Conservation (phyloP, 1,140 invertebrate genomes). For the Papilio helenus region DNA sequence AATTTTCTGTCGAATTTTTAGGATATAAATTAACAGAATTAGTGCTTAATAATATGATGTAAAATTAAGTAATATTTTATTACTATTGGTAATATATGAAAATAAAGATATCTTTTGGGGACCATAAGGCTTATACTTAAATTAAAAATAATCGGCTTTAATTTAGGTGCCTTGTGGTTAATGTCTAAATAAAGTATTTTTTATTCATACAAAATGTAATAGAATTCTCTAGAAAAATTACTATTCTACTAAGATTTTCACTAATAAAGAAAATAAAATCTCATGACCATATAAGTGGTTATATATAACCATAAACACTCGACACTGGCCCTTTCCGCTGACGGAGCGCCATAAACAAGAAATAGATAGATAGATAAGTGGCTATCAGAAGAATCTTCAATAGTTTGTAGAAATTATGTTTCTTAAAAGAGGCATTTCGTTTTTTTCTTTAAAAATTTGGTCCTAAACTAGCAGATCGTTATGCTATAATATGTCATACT, state of each 20-base stretch:
- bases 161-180: slow-evolving; percentile 37
- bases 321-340: neutral
- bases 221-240: neutral
- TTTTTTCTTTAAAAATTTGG: neutral
- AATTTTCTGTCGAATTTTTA: neutral
- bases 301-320: neutral
- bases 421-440: neutral
- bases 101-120: neutral
- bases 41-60: neutral
- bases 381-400: too few species aligned
- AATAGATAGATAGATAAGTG: too few species aligned
- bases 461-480: neutral
- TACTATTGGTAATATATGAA: neutral
- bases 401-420: too few species aligned
- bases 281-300: neutral
- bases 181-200: neutral
- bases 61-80: neutral
- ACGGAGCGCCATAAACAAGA: too few species aligned
- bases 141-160: slow-evolving; percentile 21
- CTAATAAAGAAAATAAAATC: neutral
- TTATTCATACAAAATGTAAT: neutral
- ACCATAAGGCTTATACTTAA: slow-evolving; percentile 32
- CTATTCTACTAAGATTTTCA: neutral
- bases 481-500: neutral
- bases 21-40: neutral